Percentiles rank a stretch among this genome's conserved stretches.
Evolutionary conservation across 2,888 invertebrate genomes (phyloP).

Genomic region (Nomada flava): DNA sequence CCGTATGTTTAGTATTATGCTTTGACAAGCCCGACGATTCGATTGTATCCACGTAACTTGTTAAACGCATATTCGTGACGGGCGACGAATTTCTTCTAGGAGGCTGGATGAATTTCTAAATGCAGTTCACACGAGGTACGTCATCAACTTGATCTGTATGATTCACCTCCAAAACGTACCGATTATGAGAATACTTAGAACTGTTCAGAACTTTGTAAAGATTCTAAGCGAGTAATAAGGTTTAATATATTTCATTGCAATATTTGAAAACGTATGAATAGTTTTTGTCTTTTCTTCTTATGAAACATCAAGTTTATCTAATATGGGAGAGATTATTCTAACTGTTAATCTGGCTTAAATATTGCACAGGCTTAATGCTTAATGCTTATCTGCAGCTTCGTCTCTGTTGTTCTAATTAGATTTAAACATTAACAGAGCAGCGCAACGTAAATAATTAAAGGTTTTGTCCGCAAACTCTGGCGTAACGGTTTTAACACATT

Average conservation of each 20-base stretch:
- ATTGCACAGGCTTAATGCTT: no score
- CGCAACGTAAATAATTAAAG: no score
- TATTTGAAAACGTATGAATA: not conserved
- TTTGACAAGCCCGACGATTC: not conserved
- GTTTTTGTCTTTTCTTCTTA: not conserved
- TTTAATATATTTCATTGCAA: no score
- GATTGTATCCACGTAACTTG: conserved; percentile 7
- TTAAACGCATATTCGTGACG: not conserved
- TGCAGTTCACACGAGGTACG: conserved; percentile 41
- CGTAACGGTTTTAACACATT: no score
- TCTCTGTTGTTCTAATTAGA: no score
- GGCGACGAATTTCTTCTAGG: conserved; percentile 24
- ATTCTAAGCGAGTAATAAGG: not conserved
- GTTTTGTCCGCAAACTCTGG: no score
- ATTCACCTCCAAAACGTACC: no score
- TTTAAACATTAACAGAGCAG: no score
- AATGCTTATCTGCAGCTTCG: no score
- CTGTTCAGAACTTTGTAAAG: not conserved
- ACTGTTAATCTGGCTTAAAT: no score
- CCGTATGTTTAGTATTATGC: not conserved
- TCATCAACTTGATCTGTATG: not conserved
- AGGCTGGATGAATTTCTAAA: conserved; percentile 33
- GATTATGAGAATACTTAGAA: not conserved
- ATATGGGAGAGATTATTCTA: no score
- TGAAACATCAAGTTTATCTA: not conserved